phyloP scores from a whole-genome alignment of 2,113 vertebrate species.

The Hystrix brachyura region DNA sequence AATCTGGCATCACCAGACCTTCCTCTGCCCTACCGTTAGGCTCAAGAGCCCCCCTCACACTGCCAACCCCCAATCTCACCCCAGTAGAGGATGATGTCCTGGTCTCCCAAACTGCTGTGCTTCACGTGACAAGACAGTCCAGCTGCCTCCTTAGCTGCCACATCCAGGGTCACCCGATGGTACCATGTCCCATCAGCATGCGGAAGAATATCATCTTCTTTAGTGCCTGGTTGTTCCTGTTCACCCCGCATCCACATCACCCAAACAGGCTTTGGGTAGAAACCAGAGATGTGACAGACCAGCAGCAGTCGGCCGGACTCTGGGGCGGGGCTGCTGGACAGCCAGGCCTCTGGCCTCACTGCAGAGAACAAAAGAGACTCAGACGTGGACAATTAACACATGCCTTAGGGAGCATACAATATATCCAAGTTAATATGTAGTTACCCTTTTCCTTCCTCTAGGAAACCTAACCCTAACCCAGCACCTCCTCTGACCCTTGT shows the following conservation, averaged over 20 bases:
- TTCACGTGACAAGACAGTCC: neutral
- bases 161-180: neutral
- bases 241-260: neutral
- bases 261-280: slow-evolving; percentile 14
- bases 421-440: neutral
- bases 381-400: neutral
- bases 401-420: neutral
- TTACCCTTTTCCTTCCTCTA: neutral
- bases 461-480: neutral
- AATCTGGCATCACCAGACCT: neutral
- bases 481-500: neutral
- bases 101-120: slow-evolving; percentile 28
- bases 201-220: neutral
- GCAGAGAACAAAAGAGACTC: neutral
- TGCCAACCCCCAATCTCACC: neutral
- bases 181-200: slow-evolving; percentile 11
- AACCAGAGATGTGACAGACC: neutral
- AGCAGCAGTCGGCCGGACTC: neutral
- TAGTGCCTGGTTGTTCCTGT: neutral
- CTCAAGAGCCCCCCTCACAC: neutral
- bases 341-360: slow-evolving; percentile 27
- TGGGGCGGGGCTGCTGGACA: neutral
- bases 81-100: slow-evolving; percentile 7
- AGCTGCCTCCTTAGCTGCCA: neutral
- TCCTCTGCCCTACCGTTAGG: neutral